Percentiles rank a stretch among this genome's conserved stretches.
phyloP scores from a whole-genome alignment of 2,888 invertebrate genomes.

The Adelphocoris suturalis region DNA sequence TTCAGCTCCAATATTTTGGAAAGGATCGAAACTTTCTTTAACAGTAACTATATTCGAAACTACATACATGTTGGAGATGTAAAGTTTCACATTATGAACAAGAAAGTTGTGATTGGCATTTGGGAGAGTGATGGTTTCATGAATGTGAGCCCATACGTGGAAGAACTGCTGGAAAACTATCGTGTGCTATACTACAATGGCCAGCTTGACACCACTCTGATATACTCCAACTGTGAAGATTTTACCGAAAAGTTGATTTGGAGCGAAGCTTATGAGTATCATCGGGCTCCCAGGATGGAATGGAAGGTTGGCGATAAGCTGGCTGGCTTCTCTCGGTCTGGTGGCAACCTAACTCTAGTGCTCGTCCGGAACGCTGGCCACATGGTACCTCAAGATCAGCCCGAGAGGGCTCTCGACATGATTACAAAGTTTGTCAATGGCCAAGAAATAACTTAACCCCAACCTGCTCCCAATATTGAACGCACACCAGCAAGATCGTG shows the following conservation, averaged over 20 bases:
- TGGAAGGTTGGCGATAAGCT: conserved; percentile 84
- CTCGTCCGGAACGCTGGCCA: conserved; percentile 90
- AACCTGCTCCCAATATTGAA: too few relatives aligned
- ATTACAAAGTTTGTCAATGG: conserved; percentile 82
- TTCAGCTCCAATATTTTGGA: too few relatives aligned
- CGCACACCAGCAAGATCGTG: too few relatives aligned
- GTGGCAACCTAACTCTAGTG: conserved; percentile 86
- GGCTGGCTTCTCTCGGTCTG: conserved; percentile 88
- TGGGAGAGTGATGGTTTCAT: conserved; percentile 89
- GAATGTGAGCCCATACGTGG: conserved; percentile 86
- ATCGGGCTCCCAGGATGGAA: conserved; percentile 83
- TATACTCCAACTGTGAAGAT: conserved; percentile 90
- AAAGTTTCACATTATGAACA: conserved; percentile 14
- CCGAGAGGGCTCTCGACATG: conserved; percentile 87
- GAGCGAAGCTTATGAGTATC: conserved; percentile 84
- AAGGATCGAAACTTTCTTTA: not conserved
- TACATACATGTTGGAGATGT: conserved; percentile 74
- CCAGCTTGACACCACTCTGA: conserved; percentile 95
- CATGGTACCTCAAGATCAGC: conserved; percentile 90
- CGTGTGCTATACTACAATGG: conserved; percentile 91
- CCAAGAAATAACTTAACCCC: too few relatives aligned
- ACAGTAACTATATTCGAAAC: not conserved
- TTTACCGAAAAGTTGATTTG: conserved; percentile 87
- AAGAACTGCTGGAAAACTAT: conserved; percentile 83
- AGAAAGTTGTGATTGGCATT: conserved; percentile 83